Base-by-base conservation (phyloP, 2,797 vertebrate species). In the Sandelia bainsii region DNA sequence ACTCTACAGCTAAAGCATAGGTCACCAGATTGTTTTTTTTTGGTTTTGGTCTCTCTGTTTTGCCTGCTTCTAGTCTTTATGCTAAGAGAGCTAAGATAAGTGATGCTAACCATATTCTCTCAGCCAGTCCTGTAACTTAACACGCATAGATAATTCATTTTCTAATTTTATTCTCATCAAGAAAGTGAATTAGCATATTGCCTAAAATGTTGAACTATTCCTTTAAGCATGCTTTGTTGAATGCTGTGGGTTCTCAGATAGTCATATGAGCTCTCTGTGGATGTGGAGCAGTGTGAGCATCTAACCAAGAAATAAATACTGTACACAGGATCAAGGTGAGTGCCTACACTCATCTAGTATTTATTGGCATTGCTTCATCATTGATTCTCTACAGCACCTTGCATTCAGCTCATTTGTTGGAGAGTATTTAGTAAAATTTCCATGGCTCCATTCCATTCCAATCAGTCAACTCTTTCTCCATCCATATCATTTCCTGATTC, bases 351-450 rank as follows among this genome's bases (percentile, higher is more conserved):
- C 19, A 17, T 50, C 19, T 59, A 42, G 14, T 59, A 69, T 75
- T 75, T 77, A 67, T 32, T 58, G 27, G 22, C 29, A 53, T 69
- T 68, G 63, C 37, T 23, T 39, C 9, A 23, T 20, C 14, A 40
- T 34, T 50, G 32, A 65, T 80, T 72, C 52, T 34, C 16, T 71
- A 37, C 54, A 25, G 45, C 12, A 23, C 14, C 23, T 13, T 39
- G 39, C 16, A 40, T 11, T 20, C 39, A 46, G 20, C 17, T 14
- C 25, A 66, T 62, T 72, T 72, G 22, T 20, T 37, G 5, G 8
- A 50, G 14, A 63, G 27, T 32, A 20, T 77, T 80, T 74, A 62
- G 58, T 72, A 34, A 20, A 20, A 61, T 56, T 73, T 60, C 34
- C 62, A 45, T 54, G 62, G 22, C 53, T 72, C 34, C 46, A 39